Evolutionary conservation across 2,888 invertebrate species (phyloP).

Genomic region (Acleris sparsana): DNA sequence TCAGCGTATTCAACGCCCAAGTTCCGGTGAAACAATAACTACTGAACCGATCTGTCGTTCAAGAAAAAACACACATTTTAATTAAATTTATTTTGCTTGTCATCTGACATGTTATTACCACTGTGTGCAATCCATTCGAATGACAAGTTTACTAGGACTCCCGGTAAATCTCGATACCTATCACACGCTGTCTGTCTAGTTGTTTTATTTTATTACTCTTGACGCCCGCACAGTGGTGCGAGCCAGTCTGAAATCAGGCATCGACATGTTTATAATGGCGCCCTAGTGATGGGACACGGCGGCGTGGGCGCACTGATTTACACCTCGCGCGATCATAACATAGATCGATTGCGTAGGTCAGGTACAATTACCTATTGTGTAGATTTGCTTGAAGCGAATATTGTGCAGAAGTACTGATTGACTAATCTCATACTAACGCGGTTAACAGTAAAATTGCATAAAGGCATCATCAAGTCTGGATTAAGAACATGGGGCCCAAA

Average conservation of each 20-base stretch:
- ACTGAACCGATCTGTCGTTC: no score
- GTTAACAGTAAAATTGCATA: no score
- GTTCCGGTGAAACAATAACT: no score
- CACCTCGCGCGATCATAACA: constrained; percentile 39
- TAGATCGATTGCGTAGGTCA: constrained; percentile 37
- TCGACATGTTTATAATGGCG: constrained; percentile 41
- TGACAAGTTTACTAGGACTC: constrained; percentile 35
- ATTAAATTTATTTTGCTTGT: background rate
- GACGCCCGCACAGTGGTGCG: constrained; percentile 59
- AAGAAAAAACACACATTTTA: no score
- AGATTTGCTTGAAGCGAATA: background rate
- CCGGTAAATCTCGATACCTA: constrained; percentile 36
- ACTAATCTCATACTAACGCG: no score
- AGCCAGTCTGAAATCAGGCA: constrained; percentile 41
- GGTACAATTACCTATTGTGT: constrained; percentile 32
- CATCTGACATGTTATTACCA: constrained; percentile 9
- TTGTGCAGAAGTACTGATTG: no score
- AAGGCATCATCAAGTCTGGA: no score
- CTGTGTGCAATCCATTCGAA: constrained; percentile 19
- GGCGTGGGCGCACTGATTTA: constrained; percentile 73
- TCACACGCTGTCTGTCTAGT: constrained; percentile 46
- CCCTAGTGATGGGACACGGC: constrained; percentile 30
- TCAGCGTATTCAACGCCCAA: no score
- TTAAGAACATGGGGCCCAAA: no score
- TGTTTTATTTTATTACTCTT: constrained; percentile 64